These are phyloP conservation scores for Philypnodon macrostomus DNA, from an alignment of 2,797 vertebrate species.

Conservation along the genomic window DNA sequence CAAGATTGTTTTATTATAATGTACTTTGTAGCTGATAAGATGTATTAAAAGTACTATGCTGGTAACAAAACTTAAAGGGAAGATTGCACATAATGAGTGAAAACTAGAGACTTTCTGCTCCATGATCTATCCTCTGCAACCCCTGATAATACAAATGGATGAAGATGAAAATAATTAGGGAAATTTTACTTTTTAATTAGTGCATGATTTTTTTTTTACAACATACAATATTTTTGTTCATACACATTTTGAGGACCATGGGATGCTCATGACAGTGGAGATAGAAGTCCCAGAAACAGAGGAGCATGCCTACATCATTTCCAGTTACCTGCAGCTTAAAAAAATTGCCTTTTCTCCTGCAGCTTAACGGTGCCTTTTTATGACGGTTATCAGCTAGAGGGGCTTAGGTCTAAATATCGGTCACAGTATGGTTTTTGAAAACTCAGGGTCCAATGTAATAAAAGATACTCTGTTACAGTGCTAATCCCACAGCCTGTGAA, in stretches of 20 bases:
- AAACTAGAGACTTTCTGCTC: too few relatives aligned
- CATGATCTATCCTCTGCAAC: too few relatives aligned
- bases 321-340: constrained; percentile 67
- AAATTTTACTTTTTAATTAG: background rate
- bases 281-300: constrained; percentile 31
- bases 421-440: constrained; percentile 80
- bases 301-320: constrained; percentile 55
- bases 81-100: too few relatives aligned
- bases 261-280: background rate
- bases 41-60: too few relatives aligned
- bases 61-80: too few relatives aligned
- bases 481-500: constrained; percentile 78
- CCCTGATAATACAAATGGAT: too few relatives aligned
- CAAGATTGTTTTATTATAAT: too few relatives aligned
- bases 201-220: background rate
- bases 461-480: constrained; percentile 76
- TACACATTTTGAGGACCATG: background rate
- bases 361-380: constrained; percentile 75
- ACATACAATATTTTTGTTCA: too few relatives aligned
- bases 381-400: constrained; percentile 77
- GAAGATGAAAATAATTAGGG: too few relatives aligned
- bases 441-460: constrained; percentile 73
- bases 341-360: constrained; percentile 65
- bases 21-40: too few relatives aligned
- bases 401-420: constrained; percentile 83